These are phyloP conservation scores for Rhynchotus rufescens DNA, from an alignment of 2,797 vertebrate genomes.

Conservation along the genomic window DNA sequence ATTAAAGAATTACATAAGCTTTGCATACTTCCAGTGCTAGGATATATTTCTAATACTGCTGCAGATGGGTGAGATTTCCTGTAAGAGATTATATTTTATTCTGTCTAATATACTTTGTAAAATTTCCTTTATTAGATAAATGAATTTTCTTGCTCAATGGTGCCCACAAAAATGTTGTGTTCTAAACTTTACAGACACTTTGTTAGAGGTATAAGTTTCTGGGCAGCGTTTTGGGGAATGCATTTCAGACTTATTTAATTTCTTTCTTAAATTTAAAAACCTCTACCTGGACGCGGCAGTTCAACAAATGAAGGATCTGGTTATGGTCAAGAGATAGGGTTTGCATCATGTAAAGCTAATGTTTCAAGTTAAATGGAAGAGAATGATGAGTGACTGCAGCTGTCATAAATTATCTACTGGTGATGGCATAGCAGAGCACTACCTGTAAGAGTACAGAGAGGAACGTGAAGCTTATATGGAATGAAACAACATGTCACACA, in stretches of 20 bases:
- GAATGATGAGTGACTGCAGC: not conserved
- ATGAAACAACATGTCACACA: not conserved
- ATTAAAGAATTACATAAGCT: constrained; percentile 29
- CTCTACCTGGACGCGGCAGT: not conserved
- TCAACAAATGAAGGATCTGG: not conserved
- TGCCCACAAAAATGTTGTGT: not conserved
- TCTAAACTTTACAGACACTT: not conserved
- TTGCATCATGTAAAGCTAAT: not conserved
- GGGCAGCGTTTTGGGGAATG: not conserved
- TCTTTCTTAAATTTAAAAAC: not conserved
- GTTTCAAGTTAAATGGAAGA: not conserved
- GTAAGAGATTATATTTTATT: not conserved
- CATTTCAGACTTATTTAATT: not conserved
- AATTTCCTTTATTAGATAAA: not conserved
- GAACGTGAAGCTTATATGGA: not conserved
- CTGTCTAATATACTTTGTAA: not conserved
- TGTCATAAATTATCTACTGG: not conserved
- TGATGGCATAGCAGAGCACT: not conserved
- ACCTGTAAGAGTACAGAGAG: not conserved
- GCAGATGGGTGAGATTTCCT: constrained; percentile 21
- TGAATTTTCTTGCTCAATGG: not conserved
- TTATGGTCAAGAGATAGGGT: not conserved
- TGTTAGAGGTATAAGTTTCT: not conserved
- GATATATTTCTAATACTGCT: constrained; percentile 36
- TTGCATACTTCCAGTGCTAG: constrained; percentile 11